Percentiles rank a stretch among this genome's conserved stretches.
Conservation (phyloP, 2,888 invertebrate species). For the Sicus ferrugineus region DNA sequence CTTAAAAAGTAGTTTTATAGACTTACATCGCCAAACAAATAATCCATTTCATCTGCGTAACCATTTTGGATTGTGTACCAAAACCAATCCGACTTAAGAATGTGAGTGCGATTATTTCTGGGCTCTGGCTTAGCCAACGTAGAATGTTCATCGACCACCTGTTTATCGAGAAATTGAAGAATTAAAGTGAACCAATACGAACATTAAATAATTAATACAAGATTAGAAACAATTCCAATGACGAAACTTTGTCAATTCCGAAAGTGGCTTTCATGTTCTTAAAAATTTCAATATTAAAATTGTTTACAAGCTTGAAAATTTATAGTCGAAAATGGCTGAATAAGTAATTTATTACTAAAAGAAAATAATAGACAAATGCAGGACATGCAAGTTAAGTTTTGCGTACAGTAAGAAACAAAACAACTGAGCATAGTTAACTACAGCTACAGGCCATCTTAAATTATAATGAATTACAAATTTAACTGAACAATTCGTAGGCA, state of each 20-base stretch:
- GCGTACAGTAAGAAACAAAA: not conserved
- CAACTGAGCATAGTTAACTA: constrained; percentile 20
- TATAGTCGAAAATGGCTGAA: constrained; percentile 25
- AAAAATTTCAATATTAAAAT: not conserved
- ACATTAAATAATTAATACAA: constrained; percentile 27
- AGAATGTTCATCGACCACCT: constrained; percentile 87
- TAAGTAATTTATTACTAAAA: constrained; percentile 16
- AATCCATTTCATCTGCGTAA: constrained; percentile 89
- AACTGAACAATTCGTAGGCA: constrained; percentile 37
- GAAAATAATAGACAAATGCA: constrained; percentile 23
- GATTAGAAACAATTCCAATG: not conserved
- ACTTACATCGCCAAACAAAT: constrained; percentile 85
- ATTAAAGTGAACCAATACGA: constrained; percentile 47
- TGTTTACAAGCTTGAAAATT: no score
- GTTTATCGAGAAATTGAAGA: constrained; percentile 38
- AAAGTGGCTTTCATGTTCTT: not conserved
- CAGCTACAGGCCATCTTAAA: constrained; percentile 16
- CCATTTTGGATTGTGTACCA: constrained; percentile 98
- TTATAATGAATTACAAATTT: not conserved
- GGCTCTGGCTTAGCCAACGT: constrained; percentile 76
- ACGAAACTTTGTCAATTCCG: not conserved
- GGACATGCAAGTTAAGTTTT: constrained; percentile 12
- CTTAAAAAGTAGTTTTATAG: not conserved
- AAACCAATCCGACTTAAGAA: constrained; percentile 95
- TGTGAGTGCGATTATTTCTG: constrained; percentile 73